Evolutionary conservation across 2,888 invertebrate species (phyloP).

Genomic region (Metalampra italica): DNA sequence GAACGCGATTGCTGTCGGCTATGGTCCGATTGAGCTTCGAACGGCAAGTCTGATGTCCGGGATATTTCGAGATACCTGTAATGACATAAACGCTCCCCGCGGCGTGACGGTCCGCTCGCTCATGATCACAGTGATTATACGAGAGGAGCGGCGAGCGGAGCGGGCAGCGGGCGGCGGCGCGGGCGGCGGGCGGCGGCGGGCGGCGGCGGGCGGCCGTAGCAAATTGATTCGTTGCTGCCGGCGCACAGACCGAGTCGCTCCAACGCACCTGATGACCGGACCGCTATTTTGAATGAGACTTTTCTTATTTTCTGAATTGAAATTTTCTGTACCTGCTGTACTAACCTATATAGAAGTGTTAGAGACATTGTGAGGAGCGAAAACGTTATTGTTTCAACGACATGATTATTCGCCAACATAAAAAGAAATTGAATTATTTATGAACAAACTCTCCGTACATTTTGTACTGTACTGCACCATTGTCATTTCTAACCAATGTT

Average conservation of each 20-base stretch:
- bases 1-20: conserved; percentile 45
- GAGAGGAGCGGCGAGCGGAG: conserved; percentile 39
- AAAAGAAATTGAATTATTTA: too few species aligned
- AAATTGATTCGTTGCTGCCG: conserved; percentile 55
- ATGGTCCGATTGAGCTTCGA: conserved; percentile 47
- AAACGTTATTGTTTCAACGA: too few species aligned
- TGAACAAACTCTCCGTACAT: too few species aligned
- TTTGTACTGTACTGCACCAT: too few species aligned
- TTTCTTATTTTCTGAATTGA: conserved; percentile 9
- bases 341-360: not conserved
- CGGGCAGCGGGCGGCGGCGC: conserved; percentile 30
- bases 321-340: conserved; percentile 1
- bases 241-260: conserved; percentile 18
- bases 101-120: conserved; percentile 30
- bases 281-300: conserved; percentile 20
- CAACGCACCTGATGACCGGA: conserved; percentile 45
- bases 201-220: conserved; percentile 35
- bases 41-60: conserved; percentile 47
- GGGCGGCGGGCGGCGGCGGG: conserved; percentile 42
- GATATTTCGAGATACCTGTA: conserved; percentile 41
- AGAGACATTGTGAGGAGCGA: too few species aligned
- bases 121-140: conserved; percentile 53
- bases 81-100: conserved; percentile 66
- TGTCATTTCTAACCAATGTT: too few species aligned
- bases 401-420: too few species aligned